A percentile compares a stretch with the other conserved stretches of the same genome.
These are phyloP conservation scores for Leucophenga varia DNA, from an alignment of 1,140 invertebrate genomes.

Conservation along the genomic window DNA sequence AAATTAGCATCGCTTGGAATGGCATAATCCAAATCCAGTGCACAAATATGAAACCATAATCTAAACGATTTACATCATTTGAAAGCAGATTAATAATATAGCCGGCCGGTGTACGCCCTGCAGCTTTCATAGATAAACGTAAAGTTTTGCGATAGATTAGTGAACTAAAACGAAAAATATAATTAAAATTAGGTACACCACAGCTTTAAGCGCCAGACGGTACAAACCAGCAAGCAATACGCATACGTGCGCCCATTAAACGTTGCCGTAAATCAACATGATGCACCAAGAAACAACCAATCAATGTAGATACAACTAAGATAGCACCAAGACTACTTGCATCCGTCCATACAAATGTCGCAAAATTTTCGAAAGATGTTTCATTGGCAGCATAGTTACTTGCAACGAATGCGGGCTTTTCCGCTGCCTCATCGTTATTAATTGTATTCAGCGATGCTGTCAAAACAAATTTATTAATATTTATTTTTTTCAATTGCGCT, in stretches of 20 bases:
- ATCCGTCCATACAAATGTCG: slow-evolving; percentile 31
- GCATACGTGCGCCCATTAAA: slow-evolving; percentile 57
- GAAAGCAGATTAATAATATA: slow-evolving; percentile 84
- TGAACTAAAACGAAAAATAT: too few relatives aligned
- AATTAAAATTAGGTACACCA: too few relatives aligned
- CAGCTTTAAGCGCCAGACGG: too few relatives aligned
- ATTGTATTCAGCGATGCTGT: not conserved
- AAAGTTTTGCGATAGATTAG: slow-evolving; percentile 66
- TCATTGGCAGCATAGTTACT: too few relatives aligned
- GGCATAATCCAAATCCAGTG: slow-evolving; percentile 72
- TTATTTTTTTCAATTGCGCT: too few relatives aligned
- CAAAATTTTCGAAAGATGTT: not conserved
- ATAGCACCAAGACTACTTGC: slow-evolving; percentile 32
- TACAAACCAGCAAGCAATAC: slow-evolving; percentile 63
- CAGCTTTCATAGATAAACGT: slow-evolving; percentile 64
- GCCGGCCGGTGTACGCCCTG: slow-evolving; percentile 73
- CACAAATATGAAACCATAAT: slow-evolving; percentile 63
- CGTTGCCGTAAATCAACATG: slow-evolving; percentile 52
- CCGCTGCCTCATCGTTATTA: not conserved
- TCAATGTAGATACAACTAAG: slow-evolving; percentile 40
- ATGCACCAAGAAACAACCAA: slow-evolving; percentile 50
- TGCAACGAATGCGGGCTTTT: not conserved
- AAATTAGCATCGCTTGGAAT: slow-evolving; percentile 62
- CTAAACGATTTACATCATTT: slow-evolving; percentile 74
- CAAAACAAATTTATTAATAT: not conserved